These are phyloP conservation scores for Nematopogon swammerdamellus DNA, from an alignment of 2,888 invertebrate genomes.

Conservation along the genomic window DNA sequence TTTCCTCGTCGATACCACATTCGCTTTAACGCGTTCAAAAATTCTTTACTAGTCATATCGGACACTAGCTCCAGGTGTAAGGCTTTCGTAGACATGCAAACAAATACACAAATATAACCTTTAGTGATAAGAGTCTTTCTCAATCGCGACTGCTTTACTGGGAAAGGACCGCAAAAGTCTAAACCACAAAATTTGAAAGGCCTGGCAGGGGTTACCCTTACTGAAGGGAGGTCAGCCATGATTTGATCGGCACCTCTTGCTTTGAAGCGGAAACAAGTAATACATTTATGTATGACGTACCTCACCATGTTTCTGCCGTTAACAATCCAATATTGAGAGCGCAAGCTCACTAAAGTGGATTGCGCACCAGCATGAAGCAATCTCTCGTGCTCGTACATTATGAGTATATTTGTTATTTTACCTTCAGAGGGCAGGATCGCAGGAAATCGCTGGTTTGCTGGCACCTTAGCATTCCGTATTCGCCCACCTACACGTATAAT, in stretches of 20 bases:
- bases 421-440: not conserved
- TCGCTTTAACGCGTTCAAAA: conserved; percentile 12
- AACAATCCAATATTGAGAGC: conserved; percentile 10
- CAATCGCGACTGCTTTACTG: not conserved
- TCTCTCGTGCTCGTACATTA: conserved; percentile 7
- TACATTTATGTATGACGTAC: conserved; percentile 11
- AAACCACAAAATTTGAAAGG: not conserved
- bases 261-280: not conserved
- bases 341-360: conserved; percentile 11
- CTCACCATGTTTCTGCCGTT: conserved; percentile 4
- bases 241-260: conserved; percentile 4
- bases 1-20: conserved; percentile 12
- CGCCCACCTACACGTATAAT: not conserved
- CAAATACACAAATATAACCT: not conserved
- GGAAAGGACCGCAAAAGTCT: not conserved
- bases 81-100: conserved; percentile 13
- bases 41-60: conserved; percentile 13
- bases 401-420: not conserved
- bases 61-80: conserved; percentile 17
- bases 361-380: conserved; percentile 11
- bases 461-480: not conserved
- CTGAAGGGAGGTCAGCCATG: conserved; percentile 11
- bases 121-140: conserved; percentile 10
- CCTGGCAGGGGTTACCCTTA: conserved; percentile 1
- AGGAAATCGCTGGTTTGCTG: not conserved